phyloP scores from a whole-genome alignment of 35 echinoderm and acorn worm species.

The Patiria miniata region DNA sequence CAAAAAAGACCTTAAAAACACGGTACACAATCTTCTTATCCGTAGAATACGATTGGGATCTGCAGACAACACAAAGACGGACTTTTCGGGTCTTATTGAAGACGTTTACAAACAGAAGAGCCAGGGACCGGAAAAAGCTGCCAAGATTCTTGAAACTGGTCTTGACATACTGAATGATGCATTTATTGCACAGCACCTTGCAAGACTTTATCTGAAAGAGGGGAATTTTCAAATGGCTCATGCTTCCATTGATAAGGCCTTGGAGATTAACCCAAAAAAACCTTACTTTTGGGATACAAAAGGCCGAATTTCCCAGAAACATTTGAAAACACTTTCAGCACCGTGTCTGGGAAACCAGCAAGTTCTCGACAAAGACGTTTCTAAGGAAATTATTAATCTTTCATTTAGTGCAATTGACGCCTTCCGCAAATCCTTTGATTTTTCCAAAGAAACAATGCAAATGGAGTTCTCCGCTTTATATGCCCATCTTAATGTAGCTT shows the following conservation, averaged over 20 bases:
- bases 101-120: background rate
- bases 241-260: background rate
- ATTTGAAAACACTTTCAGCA: background rate
- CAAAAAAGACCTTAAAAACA: slow-evolving; percentile 21
- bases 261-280: background rate
- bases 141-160: background rate
- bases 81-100: slow-evolving; percentile 24
- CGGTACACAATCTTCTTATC: slow-evolving; percentile 31
- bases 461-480: background rate
- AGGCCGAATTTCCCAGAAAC: background rate
- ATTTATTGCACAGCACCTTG: slow-evolving; percentile 47
- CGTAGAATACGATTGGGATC: background rate
- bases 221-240: background rate
- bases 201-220: slow-evolving; percentile 26
- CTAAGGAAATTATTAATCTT: background rate
- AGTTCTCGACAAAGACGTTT: background rate
- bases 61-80: background rate
- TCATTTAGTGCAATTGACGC: background rate
- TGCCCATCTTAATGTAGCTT: background rate
- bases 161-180: slow-evolving; percentile 28
- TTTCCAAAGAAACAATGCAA: slow-evolving; percentile 22
- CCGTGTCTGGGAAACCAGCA: background rate
- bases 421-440: background rate
- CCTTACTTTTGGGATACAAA: slow-evolving; percentile 47
- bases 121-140: background rate